These are phyloP conservation scores for Silurus meridionalis DNA, from an alignment of 2,113 vertebrate species.

Conservation along the genomic window DNA sequence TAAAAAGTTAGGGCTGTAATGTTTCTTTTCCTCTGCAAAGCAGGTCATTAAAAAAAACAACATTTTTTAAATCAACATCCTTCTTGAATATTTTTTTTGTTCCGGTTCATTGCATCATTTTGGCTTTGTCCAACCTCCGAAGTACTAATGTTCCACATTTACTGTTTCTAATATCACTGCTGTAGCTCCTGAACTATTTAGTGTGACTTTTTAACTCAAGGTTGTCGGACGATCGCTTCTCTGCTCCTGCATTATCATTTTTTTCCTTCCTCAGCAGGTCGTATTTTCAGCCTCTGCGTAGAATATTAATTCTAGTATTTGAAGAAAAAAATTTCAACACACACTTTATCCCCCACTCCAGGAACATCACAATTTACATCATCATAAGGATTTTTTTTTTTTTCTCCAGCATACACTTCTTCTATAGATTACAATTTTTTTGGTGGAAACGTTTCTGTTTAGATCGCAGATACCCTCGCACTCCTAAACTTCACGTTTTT, in stretches of 20 bases:
- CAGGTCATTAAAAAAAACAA: conserved; percentile 70
- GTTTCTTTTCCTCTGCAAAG: conserved; percentile 58
- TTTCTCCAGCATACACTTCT: background rate
- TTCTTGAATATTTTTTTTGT: conserved; percentile 49
- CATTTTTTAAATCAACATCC: conserved; percentile 61
- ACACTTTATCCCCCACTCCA: background rate
- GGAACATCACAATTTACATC: conserved; percentile 39
- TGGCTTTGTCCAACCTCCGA: conserved; percentile 55
- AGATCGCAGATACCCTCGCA: conserved; percentile 57
- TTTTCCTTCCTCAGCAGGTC: conserved; percentile 42
- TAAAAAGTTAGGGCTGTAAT: conserved; percentile 58
- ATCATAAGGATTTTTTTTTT: conserved; percentile 7
- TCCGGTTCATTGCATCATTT: conserved; percentile 56
- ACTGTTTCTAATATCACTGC: conserved; percentile 56
- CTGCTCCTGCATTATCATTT: conserved; percentile 24
- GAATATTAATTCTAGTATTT: conserved; percentile 49
- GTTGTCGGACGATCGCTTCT: conserved; percentile 54
- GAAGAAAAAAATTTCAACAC: too few relatives aligned
- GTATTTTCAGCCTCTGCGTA: conserved; percentile 56
- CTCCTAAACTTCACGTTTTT: conserved; percentile 62
- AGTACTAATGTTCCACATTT: conserved; percentile 60
- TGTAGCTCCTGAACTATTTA: conserved; percentile 60
- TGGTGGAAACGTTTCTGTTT: conserved; percentile 11
- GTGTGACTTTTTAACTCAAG: conserved; percentile 47
- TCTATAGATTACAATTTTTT: background rate